These are phyloP conservation scores for Scotopteryx bipunctaria DNA, from an alignment of 2,888 invertebrate species.

Conservation along the genomic window DNA sequence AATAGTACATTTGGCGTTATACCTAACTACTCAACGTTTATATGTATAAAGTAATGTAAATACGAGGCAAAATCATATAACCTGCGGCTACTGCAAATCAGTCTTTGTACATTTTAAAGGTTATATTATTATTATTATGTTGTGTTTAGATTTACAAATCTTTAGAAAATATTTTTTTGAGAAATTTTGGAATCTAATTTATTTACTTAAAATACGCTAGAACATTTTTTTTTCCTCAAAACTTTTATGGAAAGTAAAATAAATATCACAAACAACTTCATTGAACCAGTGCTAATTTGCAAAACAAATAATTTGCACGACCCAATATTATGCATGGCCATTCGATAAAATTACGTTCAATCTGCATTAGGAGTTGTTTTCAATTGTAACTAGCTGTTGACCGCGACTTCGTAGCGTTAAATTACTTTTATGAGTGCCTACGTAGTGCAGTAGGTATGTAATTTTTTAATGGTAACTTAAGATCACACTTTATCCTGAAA, in stretches of 20 bases:
- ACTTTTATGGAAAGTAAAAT: neutral
- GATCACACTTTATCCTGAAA: too few species aligned
- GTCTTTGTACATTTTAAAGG: neutral
- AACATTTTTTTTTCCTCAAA: neutral
- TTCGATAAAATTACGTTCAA: slow-evolving; percentile 6
- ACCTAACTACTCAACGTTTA: too few species aligned
- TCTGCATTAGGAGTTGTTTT: slow-evolving; percentile 15
- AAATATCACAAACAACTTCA: neutral
- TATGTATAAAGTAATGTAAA: neutral
- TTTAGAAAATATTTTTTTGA: neutral
- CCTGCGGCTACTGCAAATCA: neutral
- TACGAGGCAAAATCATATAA: neutral
- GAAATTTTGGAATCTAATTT: neutral
- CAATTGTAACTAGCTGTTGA: slow-evolving; percentile 5
- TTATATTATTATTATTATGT: too few species aligned
- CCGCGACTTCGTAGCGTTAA: too few species aligned
- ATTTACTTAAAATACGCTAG: neutral
- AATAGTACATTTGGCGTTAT: neutral
- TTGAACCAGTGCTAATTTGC: neutral
- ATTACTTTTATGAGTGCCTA: too few species aligned
- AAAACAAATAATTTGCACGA: neutral
- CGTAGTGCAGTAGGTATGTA: too few species aligned
- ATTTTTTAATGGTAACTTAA: too few species aligned
- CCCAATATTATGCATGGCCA: slow-evolving; percentile 5
- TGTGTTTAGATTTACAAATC: too few species aligned